Base-by-base conservation (phyloP, 1,140 invertebrate genomes). In the Zaprionus inermis region DNA sequence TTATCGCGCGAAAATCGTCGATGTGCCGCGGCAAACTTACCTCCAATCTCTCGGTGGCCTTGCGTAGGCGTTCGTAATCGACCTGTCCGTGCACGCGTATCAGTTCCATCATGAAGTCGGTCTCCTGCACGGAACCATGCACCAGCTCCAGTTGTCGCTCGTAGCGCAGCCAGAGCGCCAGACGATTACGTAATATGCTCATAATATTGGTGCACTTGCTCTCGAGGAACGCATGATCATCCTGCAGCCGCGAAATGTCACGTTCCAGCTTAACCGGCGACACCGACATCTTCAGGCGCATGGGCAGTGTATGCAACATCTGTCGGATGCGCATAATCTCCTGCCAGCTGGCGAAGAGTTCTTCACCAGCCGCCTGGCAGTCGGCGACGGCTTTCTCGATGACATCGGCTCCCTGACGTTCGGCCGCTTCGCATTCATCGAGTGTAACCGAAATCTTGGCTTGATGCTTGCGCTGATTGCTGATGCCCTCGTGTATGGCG, bases 61-160 rank as follows among this genome's bases (percentile, higher is more conserved):
- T 96, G n/a, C 95, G 92, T 49, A 97, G 91, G 30, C 96, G 94
- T 58, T 97, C 96, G 74, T 97, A 97, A 92, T 97, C 96, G 2
- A 97, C 95, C 41, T 95, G 95, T 12, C 96, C 96, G 83, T 97
- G 96, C 0, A 97, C 95, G 1, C 95, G 96, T 3, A 97, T 93
- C 12, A 97, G 91, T 79, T 97, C 96, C 93, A 97, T 96, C 96
- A 97, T 97, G 79, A 96, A 97, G 90, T 97, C 96, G 0, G 96
- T 96, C 76, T 97, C 96, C 64, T 96, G 94, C 0, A 97, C 95
- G 0, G 96, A 96, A 34, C 96, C 95, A 57, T 97, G 95, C 1
- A 97, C 96, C 89, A 95, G 79, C 78, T 97, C 96, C 66, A 97
- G 90, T 77, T 96, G 96, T 16, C 94, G 92, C 76, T 97, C 96